Evolutionary conservation across 2,797 vertebrate species (phyloP).

Genomic region (Psittacula derbiana): DNA sequence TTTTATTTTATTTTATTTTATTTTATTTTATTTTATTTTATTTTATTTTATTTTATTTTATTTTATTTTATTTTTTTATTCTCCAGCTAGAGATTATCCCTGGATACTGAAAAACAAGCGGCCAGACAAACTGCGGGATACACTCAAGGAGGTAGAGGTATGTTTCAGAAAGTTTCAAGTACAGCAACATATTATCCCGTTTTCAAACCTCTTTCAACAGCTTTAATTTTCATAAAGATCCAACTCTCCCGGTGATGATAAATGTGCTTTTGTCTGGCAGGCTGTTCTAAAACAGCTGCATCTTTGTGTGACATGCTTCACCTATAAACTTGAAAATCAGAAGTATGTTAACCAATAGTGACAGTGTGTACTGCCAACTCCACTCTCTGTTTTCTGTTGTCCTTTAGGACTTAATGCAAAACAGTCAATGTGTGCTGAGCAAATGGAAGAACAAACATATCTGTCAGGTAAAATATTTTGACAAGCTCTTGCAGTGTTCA

Average conservation of each 20-base stretch:
- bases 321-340: conserved; percentile 72
- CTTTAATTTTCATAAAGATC: conserved; percentile 93
- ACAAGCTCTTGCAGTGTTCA: conserved; percentile 61
- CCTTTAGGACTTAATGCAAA: conserved; percentile 91
- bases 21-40: neutral
- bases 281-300: conserved; percentile 85
- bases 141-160: conserved; percentile 95
- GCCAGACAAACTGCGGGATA: conserved; percentile 89
- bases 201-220: conserved; percentile 87
- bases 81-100: conserved; percentile 86
- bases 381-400: conserved; percentile 76
- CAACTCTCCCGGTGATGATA: conserved; percentile 79
- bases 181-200: conserved; percentile 86
- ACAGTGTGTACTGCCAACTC: conserved; percentile 57
- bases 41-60: neutral
- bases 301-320: conserved; percentile 85
- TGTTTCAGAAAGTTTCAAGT: conserved; percentile 83
- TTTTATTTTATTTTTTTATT: neutral
- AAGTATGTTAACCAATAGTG: conserved; percentile 78
- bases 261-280: conserved; percentile 76
- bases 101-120: conserved; percentile 91
- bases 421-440: conserved; percentile 85
- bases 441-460: conserved; percentile 92
- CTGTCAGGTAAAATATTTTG: conserved; percentile 89
- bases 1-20: neutral